Percentiles rank a stretch among this genome's conserved stretches.
These are phyloP conservation scores for Limenitis camilla DNA, from an alignment of 2,888 invertebrate species.

Conservation along the genomic window DNA sequence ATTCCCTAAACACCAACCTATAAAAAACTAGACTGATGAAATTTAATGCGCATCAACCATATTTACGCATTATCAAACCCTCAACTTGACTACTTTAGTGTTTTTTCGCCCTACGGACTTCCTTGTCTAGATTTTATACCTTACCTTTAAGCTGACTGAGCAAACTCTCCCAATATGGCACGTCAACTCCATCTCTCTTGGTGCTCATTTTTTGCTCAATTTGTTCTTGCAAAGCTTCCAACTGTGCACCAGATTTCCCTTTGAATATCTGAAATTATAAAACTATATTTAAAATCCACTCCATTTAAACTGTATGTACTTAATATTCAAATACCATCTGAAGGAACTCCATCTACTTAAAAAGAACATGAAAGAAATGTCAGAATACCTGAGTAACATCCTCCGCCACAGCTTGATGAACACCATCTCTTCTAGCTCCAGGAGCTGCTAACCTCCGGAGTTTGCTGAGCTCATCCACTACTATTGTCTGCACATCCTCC, in stretches of 20 bases:
- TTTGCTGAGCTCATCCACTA: constrained; percentile 93
- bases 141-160: constrained; percentile 92
- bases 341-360: too few species aligned
- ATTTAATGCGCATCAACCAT: too few species aligned
- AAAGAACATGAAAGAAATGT: too few species aligned
- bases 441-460: constrained; percentile 80
- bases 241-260: constrained; percentile 91
- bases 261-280: constrained; percentile 80
- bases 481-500: constrained; percentile 96
- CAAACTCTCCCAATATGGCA: constrained; percentile 98
- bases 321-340: too few species aligned
- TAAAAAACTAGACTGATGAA: too few species aligned
- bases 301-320: too few species aligned
- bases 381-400: constrained; percentile 81
- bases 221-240: constrained; percentile 86
- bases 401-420: constrained; percentile 92
- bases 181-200: constrained; percentile 92
- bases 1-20: too few species aligned
- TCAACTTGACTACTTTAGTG: too few species aligned
- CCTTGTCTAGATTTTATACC: too few species aligned
- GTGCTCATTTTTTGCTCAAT: constrained; percentile 91
- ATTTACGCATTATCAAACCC: too few species aligned
- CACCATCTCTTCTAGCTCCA: constrained; percentile 80
- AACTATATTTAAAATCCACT: too few species aligned
- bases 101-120: too few species aligned